A percentile compares a stretch with the other conserved stretches of the same genome.
Evolutionary conservation across 2,888 invertebrate species (phyloP).

Genomic region (Acleris holmiana): DNA sequence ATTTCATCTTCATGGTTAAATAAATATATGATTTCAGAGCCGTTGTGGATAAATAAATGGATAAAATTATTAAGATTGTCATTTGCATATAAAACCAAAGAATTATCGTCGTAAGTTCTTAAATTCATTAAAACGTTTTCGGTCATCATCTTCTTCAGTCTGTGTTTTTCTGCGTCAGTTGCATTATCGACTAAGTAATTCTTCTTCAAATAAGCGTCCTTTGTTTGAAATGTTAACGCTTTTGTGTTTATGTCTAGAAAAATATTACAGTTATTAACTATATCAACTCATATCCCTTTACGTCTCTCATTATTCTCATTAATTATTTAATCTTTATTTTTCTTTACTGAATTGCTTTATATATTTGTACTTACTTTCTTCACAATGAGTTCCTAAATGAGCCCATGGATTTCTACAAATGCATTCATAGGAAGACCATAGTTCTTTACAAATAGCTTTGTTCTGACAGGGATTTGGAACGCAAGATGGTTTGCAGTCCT

Average conservation of each 20-base stretch:
- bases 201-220: slow-evolving; percentile 91
- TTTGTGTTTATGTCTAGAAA: slow-evolving; percentile 94
- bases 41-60: slow-evolving; percentile 92
- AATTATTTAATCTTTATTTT: neutral
- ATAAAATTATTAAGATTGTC: slow-evolving; percentile 97
- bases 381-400: slow-evolving; percentile 94
- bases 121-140: slow-evolving; percentile 94
- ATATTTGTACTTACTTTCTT: slow-evolving; percentile 89
- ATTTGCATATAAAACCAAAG: slow-evolving; percentile 94
- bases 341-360: neutral
- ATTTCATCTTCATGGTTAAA: slow-evolving; percentile 93
- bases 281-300: neutral
- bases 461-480: slow-evolving; percentile 97
- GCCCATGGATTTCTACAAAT: slow-evolving; percentile 97
- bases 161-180: slow-evolving; percentile 85
- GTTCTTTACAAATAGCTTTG: slow-evolving; percentile 94
- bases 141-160: slow-evolving; percentile 89
- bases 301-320: neutral
- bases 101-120: slow-evolving; percentile 92
- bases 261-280: neutral
- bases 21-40: slow-evolving; percentile 91
- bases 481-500: slow-evolving; percentile 97
- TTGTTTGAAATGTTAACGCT: slow-evolving; percentile 93
- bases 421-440: slow-evolving; percentile 96
- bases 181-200: slow-evolving; percentile 89